phyloP scores from a whole-genome alignment of 2,888 invertebrate species.

The Plebejus melissa region DNA sequence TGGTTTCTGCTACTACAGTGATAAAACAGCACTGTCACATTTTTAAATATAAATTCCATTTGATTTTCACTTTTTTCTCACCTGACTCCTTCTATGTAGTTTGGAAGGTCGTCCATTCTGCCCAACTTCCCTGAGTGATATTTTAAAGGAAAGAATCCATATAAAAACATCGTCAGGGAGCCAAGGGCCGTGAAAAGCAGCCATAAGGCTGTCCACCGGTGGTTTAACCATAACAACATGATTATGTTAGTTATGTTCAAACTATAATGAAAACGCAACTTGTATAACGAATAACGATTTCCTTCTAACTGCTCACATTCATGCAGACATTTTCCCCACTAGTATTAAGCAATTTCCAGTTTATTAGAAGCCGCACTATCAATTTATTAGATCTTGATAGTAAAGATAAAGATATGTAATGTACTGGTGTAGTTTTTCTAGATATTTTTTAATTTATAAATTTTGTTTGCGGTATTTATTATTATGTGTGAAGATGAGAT shows the following conservation, averaged over 20 bases:
- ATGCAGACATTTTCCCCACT: conserved; percentile 17
- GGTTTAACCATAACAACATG: conserved; percentile 64
- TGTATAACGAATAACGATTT: conserved; percentile 1
- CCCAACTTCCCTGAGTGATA: conserved; percentile 72
- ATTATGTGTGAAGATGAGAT: neutral
- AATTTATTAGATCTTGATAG: neutral
- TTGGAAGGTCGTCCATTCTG: conserved; percentile 74
- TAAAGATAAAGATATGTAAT: neutral
- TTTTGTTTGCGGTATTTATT: neutral
- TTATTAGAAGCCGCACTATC: conserved; percentile 2
- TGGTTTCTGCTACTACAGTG: neutral
- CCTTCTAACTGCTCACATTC: conserved; percentile 6
- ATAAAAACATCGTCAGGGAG: conserved; percentile 73
- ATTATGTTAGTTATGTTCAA: conserved; percentile 14
- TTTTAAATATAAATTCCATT: neutral
- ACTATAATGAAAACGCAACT: conserved; percentile 19
- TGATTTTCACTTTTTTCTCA: conserved; percentile 42
- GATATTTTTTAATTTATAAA: neutral
- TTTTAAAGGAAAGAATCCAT: conserved; percentile 81
- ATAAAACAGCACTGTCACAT: conserved; percentile 1
- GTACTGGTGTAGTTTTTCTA: neutral
- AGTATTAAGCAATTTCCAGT: conserved; percentile 17
- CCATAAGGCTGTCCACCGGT: conserved; percentile 67
- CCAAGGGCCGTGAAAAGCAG: conserved; percentile 58
- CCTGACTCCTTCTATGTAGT: conserved; percentile 74